Evolutionary conservation across 2,797 vertebrate species (phyloP), one percentile per base, ranked within the genome.

Genomic region (Chromis chromis): DNA sequence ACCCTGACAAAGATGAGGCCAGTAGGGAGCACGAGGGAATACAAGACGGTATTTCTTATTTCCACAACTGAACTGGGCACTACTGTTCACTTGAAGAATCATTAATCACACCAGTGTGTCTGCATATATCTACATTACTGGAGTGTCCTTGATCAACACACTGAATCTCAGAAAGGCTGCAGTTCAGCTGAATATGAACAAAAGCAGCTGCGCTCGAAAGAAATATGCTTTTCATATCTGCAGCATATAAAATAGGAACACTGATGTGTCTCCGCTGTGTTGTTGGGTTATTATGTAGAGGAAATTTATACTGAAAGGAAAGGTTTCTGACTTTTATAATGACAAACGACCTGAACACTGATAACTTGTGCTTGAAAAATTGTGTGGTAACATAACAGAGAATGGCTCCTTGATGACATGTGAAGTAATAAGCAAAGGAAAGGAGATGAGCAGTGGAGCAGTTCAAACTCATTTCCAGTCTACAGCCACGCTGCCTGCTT

Each of bases 61-160:
- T 22, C 58, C 65, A 22, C n/a, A 1, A 58, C 54, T 76, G 54
- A 71, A 54, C 6, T 31, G 16, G 54, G 5, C 36, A 40, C 55
- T 49, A 49, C 25, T 31, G 27, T 68, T 77, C 55, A 56, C 31
- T 49, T 58, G 42, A 70, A 82, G 36, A 59, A 13, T 6, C 48
- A 13, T 63, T 31, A 61, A 65, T 82, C 65, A 79, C 76, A 74
- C 54, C 44, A 24, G 27, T 6, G 63, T 76, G 69, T 75, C 76
- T 81, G 78, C 78, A 61, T 74, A 14, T 63, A 64, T 72, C 62
- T 33, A 57, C 22, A 48, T 36, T 48, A 59, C 80, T 70, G 62
- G 82, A 56, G 75, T 54, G 68, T 85, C 74, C 70, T 80, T 83
- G 72, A 85, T 72, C 62, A 80, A 60, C 61, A 33, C 19, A 48